These are phyloP conservation scores for Zoanthus sociatus DNA, from an alignment of 92 coral and sea anemone species.

Conservation along the genomic window DNA sequence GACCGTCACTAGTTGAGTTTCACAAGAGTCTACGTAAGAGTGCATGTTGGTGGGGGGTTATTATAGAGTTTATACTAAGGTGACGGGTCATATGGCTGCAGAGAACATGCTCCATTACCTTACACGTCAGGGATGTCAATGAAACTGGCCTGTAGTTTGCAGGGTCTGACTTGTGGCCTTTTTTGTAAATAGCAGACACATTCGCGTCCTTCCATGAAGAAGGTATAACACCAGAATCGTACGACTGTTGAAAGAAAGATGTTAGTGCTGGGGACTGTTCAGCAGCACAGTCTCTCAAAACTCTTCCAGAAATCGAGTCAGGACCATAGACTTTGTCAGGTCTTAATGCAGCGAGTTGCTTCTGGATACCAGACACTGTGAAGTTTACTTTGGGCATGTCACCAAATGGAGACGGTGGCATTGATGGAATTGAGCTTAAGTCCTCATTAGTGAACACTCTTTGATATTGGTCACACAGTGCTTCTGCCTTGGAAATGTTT, in stretches of 20 bases:
- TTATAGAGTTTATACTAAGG: neutral
- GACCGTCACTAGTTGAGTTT: neutral
- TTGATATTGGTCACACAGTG: too few species aligned
- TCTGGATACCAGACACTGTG: too few species aligned
- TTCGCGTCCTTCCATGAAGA: neutral
- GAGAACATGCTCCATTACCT: slow-evolving; percentile 15
- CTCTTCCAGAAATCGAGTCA: neutral
- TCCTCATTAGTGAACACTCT: too few species aligned
- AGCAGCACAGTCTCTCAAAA: neutral
- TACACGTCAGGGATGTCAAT: slow-evolving; percentile 2
- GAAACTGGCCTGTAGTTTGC: neutral
- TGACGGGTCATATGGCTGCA: neutral
- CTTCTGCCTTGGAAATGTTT: too few species aligned
- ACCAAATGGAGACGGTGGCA: too few species aligned
- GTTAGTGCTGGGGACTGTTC: neutral
- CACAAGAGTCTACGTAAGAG: neutral
- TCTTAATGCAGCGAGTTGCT: too few species aligned
- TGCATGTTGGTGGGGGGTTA: neutral
- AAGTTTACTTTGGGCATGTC: too few species aligned
- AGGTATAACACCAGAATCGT: neutral
- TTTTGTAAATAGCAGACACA: neutral
- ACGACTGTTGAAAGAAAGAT: neutral
- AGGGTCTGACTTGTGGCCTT: neutral
- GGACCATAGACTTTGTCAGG: neutral
- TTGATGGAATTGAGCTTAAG: too few species aligned